Evolutionary conservation across 2,888 invertebrate species (phyloP).

Genomic region (Eupithecia centaureata): DNA sequence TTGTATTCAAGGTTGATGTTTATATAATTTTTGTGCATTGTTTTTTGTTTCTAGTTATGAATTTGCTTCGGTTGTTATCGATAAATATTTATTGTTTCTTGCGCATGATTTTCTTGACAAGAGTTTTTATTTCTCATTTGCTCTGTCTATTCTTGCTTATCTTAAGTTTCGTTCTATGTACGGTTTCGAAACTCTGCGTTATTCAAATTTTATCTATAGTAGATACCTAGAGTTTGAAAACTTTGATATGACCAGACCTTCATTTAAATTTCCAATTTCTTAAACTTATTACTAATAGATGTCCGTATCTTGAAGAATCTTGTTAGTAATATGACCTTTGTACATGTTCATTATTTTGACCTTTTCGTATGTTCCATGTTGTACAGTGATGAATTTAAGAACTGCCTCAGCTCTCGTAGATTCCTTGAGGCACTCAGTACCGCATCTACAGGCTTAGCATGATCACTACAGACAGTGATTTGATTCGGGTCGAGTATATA

Average conservation of each 20-base stretch:
- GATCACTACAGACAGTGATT: too few species aligned
- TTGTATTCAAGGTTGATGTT: constrained; percentile 4
- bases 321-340: too few species aligned
- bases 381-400: background rate
- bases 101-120: background rate
- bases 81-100: background rate
- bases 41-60: background rate
- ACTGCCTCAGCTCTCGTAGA: background rate
- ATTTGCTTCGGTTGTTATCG: background rate
- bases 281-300: background rate
- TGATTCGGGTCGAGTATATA: background rate
- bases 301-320: background rate
- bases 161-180: background rate
- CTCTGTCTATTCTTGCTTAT: background rate
- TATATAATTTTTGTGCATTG: background rate
- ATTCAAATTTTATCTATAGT: background rate
- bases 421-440: background rate
- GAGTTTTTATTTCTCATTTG: background rate
- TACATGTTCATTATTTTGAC: background rate
- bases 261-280: background rate
- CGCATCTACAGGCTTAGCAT: too few species aligned
- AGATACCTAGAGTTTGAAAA: background rate
- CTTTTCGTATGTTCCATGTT: background rate
- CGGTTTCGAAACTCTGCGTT: background rate
- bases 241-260: too few species aligned